Conservation (phyloP, 64 coral and sea anemone genomes). For the Porites australiensis region DNA sequence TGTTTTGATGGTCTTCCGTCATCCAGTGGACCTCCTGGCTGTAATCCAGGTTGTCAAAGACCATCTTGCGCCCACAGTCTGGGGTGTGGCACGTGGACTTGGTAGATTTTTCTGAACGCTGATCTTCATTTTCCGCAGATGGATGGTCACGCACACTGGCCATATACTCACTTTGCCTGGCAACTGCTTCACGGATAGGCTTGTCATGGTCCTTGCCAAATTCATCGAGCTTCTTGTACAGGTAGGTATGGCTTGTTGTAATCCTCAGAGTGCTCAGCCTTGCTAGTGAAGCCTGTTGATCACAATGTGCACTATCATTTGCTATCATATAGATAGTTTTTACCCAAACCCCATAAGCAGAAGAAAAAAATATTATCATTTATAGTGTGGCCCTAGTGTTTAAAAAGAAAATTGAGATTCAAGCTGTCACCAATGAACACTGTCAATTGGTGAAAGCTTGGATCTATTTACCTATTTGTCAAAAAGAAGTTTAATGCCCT, state of each 20-base stretch:
- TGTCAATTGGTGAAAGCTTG: too few relatives aligned
- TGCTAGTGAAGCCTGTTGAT: conserved; percentile 56
- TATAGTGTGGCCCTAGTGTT: too few relatives aligned
- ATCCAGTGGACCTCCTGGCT: conserved; percentile 65
- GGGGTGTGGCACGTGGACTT: not conserved
- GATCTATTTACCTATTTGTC: too few relatives aligned
- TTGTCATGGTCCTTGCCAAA: conserved; percentile 80
- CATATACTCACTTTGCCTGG: conserved; percentile 57
- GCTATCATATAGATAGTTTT: too few relatives aligned
- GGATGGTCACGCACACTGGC: not conserved
- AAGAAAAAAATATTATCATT: too few relatives aligned
- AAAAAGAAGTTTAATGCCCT: too few relatives aligned
- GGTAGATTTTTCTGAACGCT: too few relatives aligned
- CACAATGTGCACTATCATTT: too few relatives aligned
- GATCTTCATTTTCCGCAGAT: too few relatives aligned
- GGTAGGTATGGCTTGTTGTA: conserved; percentile 52
- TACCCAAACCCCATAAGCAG: too few relatives aligned
- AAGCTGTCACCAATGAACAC: too few relatives aligned
- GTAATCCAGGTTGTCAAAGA: conserved; percentile 65
- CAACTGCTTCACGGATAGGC: conserved; percentile 67
- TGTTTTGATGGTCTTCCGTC: conserved; percentile 66
- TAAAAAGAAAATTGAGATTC: too few relatives aligned
- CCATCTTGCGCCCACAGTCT: conserved; percentile 57
- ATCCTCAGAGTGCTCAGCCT: conserved; percentile 57
- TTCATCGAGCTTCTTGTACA: conserved; percentile 82